Base-by-base conservation (phyloP, 1,140 invertebrate genomes). In the Pomacea maculata region DNA sequence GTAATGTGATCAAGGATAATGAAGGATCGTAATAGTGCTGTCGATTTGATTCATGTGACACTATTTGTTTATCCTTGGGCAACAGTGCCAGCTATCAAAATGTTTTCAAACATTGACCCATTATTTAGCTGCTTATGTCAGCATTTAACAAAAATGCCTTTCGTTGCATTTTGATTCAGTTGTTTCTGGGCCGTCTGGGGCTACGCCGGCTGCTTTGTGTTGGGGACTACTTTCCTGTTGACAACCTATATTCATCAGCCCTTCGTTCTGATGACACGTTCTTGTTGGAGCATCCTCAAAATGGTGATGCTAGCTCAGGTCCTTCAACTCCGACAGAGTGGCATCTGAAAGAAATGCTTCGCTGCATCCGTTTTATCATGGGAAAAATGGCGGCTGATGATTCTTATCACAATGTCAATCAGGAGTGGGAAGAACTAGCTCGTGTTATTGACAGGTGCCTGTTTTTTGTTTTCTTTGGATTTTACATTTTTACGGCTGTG, bases 391-490 rank as follows among this genome's bases (percentile, higher is more conserved):
- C 81, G 9, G 83, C 83, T 7, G 83, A 84, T 55, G 77, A 72
- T 25, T 65, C 81, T 2, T 83, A 84, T 21, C 25, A 57, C 5
- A 84, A 81, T 61, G 61, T 83, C 61, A 78, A 72, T 64, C 81
- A 84, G 77, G 76, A 84, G 25, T 84, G 83, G 83, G 83, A 81
- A 75, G 83, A 84, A 75, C 67, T 84, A 34, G 80, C 79, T n/a
- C 72, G 80, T 10, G 81, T 84, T 25, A 72, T 84, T 55, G 83
- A 84, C 77, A 78, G 83, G 25, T 76, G 70, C n/a, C 78, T 84
- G 57, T 84, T 84, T 68, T 21, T 84, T 10, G 61, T 61, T 11
- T 84, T 84, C 81, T 83, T 84, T 63, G 54, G 67, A 29, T 67
- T 84, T 54, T 84, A 83, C 64, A 57, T 81, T 19, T 81, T 84